A percentile compares a stretch with the other conserved stretches of the same genome.
These are phyloP conservation scores for Mesopsocus fuscifrons DNA, from an alignment of 2,888 invertebrate genomes.

Conservation along the genomic window DNA sequence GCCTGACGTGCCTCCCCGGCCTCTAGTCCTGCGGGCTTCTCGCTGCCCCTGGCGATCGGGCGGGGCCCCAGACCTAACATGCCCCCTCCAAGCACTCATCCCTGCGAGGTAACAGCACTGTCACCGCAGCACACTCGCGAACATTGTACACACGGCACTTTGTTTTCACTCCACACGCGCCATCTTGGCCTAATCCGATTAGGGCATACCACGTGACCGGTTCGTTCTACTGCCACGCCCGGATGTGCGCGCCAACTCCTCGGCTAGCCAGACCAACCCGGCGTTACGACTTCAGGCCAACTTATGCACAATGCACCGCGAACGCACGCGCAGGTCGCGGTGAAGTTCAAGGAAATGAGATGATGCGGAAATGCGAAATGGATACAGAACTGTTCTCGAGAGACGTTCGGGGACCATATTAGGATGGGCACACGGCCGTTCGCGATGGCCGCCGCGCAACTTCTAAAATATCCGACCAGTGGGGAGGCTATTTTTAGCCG, in stretches of 20 bases:
- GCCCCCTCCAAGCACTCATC: too few relatives aligned
- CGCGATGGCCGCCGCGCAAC: too few relatives aligned
- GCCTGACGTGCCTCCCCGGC: background rate
- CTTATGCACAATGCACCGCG: too few relatives aligned
- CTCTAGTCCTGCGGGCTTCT: background rate
- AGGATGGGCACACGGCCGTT: too few relatives aligned
- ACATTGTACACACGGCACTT: background rate
- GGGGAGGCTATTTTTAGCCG: too few relatives aligned
- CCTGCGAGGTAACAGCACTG: too few relatives aligned
- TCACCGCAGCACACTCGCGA: background rate
- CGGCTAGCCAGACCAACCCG: background rate
- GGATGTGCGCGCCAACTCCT: background rate
- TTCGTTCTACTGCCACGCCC: background rate
- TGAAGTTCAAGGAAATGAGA: too few relatives aligned
- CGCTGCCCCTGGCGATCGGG: background rate
- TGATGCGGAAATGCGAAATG: too few relatives aligned
- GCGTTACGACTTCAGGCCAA: conserved; percentile 9
- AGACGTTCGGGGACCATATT: too few relatives aligned
- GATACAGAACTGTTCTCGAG: too few relatives aligned
- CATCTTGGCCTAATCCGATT: background rate
- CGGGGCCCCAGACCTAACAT: background rate
- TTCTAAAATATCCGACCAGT: too few relatives aligned
- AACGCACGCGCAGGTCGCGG: too few relatives aligned
- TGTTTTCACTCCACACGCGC: background rate
- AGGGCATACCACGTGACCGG: background rate